Evolutionary conservation across 2,888 invertebrate species (phyloP), one percentile per base, ranked within the genome.

Genomic region (Nomada ruficornis): DNA sequence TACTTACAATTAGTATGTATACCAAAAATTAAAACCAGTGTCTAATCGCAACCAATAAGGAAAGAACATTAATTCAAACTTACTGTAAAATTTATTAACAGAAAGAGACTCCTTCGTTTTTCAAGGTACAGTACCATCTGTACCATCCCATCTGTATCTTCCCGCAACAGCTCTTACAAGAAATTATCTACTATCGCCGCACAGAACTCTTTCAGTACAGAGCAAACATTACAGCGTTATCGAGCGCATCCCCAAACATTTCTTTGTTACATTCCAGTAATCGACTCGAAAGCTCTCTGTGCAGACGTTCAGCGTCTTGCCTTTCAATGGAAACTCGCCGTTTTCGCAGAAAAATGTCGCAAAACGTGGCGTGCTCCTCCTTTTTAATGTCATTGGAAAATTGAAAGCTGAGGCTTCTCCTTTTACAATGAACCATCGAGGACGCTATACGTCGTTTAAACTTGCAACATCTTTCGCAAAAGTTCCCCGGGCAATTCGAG

Each of bases 401-500:
- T 80, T 74, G 69, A 65, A 64, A 65, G 57, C 50, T 23, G 36
- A 59, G 67, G 67, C 74, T 57, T 42, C 36, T 29, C 29, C 29
- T 20, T 63, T 73, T 73, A 63, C 64, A 81, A 81, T 69, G 73
- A 81, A 80, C 74, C 68, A 59, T 74, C 50, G 81, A 64, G 57
- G 42, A 67, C 55, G 55, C 75, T 75, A 55, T 82, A 80, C 75
- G 62, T 80, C 80, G 80, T 65, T 73, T 68, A 54, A 78, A 75
- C 70, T 82, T 62, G 81, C 80, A 82, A 71, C 82, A 76, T 59
- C 63, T 76, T 57, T 54, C 50, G 62, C 57, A 81, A 81, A 82
- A 36, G 71, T 81, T 76, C 47, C 36, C 23, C 26, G 15, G 55
- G 67, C 82, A 13, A 77, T 81, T 76, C 71, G 76, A 44, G 36